Evolutionary conservation across 2,888 invertebrate genomes (phyloP).

Genomic region (Andrena dorsata): DNA sequence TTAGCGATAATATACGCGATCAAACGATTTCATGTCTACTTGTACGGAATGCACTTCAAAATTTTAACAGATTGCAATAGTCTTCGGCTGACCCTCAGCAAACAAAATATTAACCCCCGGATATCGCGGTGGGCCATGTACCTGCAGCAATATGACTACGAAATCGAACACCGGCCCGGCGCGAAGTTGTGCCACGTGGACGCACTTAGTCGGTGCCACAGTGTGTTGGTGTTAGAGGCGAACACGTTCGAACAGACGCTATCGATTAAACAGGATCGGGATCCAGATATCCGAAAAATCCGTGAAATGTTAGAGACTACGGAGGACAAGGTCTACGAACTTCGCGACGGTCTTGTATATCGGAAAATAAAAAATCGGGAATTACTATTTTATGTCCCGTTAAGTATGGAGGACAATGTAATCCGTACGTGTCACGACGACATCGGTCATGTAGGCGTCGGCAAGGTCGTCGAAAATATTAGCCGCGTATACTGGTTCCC

Average conservation of each 20-base stretch:
- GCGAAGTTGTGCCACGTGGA: constrained; percentile 18
- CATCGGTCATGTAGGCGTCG: background rate
- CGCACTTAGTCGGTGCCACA: constrained; percentile 17
- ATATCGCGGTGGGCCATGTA: constrained; percentile 15
- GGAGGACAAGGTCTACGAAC: constrained; percentile 15
- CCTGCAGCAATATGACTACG: constrained; percentile 5
- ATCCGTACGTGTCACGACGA: background rate
- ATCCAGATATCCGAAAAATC: background rate
- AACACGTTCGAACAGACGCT: constrained; percentile 28
- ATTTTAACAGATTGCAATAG: constrained; percentile 31
- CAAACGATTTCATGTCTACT: constrained; percentile 30
- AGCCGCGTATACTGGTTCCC: constrained; percentile 13
- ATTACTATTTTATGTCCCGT: background rate
- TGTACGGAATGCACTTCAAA: constrained; percentile 12
- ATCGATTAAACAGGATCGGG: background rate
- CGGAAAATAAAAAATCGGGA: background rate
- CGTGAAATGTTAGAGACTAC: background rate
- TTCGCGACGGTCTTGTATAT: constrained; percentile 3
- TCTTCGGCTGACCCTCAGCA: constrained; percentile 9
- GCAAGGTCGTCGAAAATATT: background rate
- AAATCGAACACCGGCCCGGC: constrained; percentile 4
- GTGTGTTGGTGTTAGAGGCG: background rate
- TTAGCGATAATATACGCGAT: constrained; percentile 13
- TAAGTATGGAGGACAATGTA: background rate
- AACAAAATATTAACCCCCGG: constrained; percentile 20